phyloP scores from a whole-genome alignment of 2,113 vertebrate genomes.

The Origma solitaria region DNA sequence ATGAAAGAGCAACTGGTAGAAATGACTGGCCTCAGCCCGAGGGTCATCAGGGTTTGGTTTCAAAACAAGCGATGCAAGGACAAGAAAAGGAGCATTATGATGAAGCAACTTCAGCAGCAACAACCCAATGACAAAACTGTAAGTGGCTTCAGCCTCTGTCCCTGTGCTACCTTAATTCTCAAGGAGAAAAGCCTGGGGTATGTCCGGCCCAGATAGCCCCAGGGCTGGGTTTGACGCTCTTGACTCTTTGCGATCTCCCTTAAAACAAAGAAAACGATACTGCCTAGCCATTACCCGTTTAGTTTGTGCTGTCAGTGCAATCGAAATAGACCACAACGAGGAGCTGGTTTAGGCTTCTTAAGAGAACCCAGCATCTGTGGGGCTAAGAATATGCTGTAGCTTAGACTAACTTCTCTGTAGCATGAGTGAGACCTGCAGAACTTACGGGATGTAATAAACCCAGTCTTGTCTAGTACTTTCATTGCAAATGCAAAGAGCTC shows the following conservation, averaged over 20 bases:
- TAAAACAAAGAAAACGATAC: background rate
- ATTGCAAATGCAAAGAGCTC: background rate
- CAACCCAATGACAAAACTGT: slow-evolving; percentile 98
- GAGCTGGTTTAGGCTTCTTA: background rate
- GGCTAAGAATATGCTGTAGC: background rate
- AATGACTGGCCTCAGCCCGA: slow-evolving; percentile 97
- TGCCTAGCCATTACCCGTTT: background rate
- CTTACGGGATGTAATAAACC: background rate
- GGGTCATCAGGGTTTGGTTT: slow-evolving; percentile 98
- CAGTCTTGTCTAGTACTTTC: background rate
- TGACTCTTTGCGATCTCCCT: background rate
- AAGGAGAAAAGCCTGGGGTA: background rate
- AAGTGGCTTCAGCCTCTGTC: slow-evolving; percentile 50
- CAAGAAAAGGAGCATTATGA: slow-evolving; percentile 94
- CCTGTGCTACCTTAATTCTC: background rate
- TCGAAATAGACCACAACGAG: background rate
- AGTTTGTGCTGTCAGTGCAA: background rate
- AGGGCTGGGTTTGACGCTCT: background rate
- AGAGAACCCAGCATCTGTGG: background rate
- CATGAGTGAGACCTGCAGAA: background rate
- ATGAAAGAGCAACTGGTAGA: slow-evolving; percentile 99
- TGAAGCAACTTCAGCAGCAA: slow-evolving; percentile 97
- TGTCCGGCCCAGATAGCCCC: background rate
- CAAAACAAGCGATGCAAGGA: slow-evolving; percentile 99
- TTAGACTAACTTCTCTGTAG: background rate